Evolutionary conservation across 2,797 vertebrate species (phyloP).

Genomic region (Arremon aurantiirostris): DNA sequence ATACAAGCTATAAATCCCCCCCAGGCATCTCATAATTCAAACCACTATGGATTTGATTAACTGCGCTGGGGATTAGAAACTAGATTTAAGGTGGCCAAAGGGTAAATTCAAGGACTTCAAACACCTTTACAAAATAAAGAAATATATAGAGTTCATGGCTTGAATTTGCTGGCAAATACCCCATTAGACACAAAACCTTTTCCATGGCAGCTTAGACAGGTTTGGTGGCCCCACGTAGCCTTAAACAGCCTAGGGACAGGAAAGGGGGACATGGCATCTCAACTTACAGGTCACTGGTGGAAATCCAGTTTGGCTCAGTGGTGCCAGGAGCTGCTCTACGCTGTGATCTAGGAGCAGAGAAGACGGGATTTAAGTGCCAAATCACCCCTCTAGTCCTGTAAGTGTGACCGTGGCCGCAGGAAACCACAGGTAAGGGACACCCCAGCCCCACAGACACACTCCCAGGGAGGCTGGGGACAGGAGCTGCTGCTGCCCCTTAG

Average conservation of each 20-base stretch:
- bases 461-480: fast-evolving
- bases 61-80: neutral
- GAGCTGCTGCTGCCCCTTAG: neutral
- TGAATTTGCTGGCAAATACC: neutral
- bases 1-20: conserved; percentile 27
- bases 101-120: conserved; percentile 44
- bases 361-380: neutral
- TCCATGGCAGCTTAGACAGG: neutral
- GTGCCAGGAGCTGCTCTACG: fast-evolving
- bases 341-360: neutral
- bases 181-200: conserved; percentile 31
- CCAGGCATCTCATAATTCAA: conserved; percentile 43
- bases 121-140: conserved; percentile 23
- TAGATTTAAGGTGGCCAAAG: conserved; percentile 36
- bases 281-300: conserved; percentile 22
- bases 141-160: neutral
- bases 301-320: conserved; percentile 23
- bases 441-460: fast-evolving
- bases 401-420: fast-evolving
- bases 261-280: neutral
- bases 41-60: conserved; percentile 22
- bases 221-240: neutral
- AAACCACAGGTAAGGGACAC: fast-evolving
- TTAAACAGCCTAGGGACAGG: fast-evolving
- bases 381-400: fast-evolving